phyloP scores from a whole-genome alignment of 2,888 invertebrate species.

The Drosophila anceps region DNA sequence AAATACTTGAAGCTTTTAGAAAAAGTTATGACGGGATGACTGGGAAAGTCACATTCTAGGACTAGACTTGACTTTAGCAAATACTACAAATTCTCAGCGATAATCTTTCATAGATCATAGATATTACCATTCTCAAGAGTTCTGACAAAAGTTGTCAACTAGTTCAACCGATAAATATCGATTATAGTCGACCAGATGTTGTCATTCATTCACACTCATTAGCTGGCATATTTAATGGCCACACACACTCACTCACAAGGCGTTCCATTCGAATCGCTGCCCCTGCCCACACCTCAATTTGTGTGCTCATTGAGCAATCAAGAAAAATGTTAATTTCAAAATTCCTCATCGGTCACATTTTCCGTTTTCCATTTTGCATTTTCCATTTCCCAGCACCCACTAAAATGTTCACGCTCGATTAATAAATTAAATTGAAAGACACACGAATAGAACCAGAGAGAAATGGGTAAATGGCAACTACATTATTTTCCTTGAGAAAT shows the following conservation, averaged over 20 bases:
- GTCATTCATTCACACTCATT: constrained; percentile 41
- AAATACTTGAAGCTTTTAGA: background rate
- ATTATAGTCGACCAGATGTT: constrained; percentile 4
- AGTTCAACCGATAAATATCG: constrained; percentile 16
- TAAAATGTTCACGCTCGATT: constrained; percentile 80
- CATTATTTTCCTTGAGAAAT: constrained; percentile 75
- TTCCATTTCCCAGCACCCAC: constrained; percentile 60
- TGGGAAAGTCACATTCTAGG: no score
- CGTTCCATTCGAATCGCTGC: constrained; percentile 17
- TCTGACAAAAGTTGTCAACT: background rate
- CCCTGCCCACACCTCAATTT: constrained; percentile 60
- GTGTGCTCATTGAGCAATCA: constrained; percentile 68
- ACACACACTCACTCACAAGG: constrained; percentile 21
- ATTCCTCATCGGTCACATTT: constrained; percentile 53
- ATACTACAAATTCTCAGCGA: no score
- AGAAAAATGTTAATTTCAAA: constrained; percentile 65
- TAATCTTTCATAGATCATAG: no score
- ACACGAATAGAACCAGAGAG: constrained; percentile 62
- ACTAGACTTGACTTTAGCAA: no score
- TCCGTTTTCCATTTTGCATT: constrained; percentile 2
- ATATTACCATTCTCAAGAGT: background rate
- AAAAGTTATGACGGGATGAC: background rate
- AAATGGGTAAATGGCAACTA: constrained; percentile 71
- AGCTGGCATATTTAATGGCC: constrained; percentile 40
- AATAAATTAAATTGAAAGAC: constrained; percentile 82